Conservation (phyloP, 2,888 invertebrate genomes). For the Tryphoninae sp. region DNA sequence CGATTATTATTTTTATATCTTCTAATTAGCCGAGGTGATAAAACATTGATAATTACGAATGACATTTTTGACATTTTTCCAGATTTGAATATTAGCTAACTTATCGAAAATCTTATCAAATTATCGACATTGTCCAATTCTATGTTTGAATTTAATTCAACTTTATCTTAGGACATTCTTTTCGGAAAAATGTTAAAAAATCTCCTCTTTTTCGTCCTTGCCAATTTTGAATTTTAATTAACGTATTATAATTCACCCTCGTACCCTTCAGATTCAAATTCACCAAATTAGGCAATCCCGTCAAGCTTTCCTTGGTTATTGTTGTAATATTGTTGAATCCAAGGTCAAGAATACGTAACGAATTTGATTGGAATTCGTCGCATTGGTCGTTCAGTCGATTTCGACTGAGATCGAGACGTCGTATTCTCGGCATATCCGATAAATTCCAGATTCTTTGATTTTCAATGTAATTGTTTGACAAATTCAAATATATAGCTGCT, state of each 20-base stretch:
- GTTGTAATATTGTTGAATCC: slow-evolving; percentile 84
- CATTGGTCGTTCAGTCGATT: slow-evolving; percentile 86
- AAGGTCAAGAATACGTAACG: slow-evolving; percentile 83
- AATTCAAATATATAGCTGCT: slow-evolving; percentile 51
- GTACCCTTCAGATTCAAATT: slow-evolving; percentile 83
- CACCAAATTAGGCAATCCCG: slow-evolving; percentile 84
- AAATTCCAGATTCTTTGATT: slow-evolving; percentile 54
- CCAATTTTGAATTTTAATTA: background rate
- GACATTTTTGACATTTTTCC: too few relatives aligned
- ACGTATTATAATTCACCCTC: background rate
- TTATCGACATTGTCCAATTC: too few relatives aligned
- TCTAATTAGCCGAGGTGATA: background rate
- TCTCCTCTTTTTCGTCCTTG: too few relatives aligned
- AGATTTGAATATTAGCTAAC: too few relatives aligned
- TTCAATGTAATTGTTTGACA: slow-evolving; percentile 57
- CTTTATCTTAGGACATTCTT: too few relatives aligned
- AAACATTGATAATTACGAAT: too few relatives aligned
- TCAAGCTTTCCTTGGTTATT: slow-evolving; percentile 85
- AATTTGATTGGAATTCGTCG: slow-evolving; percentile 84
- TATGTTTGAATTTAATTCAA: too few relatives aligned
- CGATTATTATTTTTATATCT: background rate
- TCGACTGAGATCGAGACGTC: slow-evolving; percentile 85
- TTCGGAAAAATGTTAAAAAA: too few relatives aligned
- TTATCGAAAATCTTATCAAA: too few relatives aligned
- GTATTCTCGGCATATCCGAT: slow-evolving; percentile 82